Conservation (phyloP, 2,113 vertebrate genomes). For the Brachypteracias leptosomus region DNA sequence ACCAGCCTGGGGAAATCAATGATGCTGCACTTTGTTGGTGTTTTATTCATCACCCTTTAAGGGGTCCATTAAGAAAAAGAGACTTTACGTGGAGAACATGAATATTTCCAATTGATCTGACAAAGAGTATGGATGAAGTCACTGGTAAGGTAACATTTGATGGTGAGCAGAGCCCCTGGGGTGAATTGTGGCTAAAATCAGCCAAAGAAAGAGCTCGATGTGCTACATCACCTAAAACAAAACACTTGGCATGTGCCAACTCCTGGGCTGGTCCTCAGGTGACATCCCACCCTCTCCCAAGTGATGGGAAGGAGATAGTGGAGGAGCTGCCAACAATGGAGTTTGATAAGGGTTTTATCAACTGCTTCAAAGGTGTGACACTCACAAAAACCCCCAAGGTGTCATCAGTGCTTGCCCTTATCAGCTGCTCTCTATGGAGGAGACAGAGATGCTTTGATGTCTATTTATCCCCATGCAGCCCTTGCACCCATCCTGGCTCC, state of each 20-base stretch:
- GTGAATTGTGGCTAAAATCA: neutral
- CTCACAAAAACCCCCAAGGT: neutral
- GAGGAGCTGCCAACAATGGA: neutral
- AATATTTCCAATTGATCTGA: constrained; percentile 2
- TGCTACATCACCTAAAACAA: neutral
- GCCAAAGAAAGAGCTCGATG: neutral
- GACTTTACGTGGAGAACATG: neutral
- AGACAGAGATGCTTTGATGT: neutral
- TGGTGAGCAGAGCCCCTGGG: neutral
- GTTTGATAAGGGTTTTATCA: no score
- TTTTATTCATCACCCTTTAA: constrained; percentile 67
- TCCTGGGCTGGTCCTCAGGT: neutral
- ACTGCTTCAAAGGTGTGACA: no score
- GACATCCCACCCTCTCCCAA: neutral
- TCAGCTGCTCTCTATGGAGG: neutral
- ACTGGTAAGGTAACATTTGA: neutral
- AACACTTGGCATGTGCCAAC: neutral
- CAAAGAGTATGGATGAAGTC: neutral
- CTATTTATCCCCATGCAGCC: neutral
- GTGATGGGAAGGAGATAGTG: neutral
- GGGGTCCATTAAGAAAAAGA: constrained; percentile 59
- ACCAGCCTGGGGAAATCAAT: constrained; percentile 34
- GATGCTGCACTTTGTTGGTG: constrained; percentile 18
- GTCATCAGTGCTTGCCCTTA: neutral
- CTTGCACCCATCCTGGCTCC: neutral